phyloP scores from a whole-genome alignment of 2,888 invertebrate genomes.

The Lepidocyrtinus sp. region DNA sequence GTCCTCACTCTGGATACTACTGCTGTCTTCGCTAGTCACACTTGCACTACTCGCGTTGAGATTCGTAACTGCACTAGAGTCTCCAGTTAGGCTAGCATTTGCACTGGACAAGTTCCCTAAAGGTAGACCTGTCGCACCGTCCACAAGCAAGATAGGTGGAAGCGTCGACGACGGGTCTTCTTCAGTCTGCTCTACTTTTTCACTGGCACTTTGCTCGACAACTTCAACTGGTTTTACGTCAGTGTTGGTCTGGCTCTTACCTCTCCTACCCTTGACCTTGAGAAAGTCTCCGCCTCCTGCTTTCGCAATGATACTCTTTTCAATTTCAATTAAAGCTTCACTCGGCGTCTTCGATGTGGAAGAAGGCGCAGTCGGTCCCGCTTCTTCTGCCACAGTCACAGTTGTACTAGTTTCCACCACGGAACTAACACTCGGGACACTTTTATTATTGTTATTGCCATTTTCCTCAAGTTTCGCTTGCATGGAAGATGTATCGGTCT shows the following conservation, averaged over 20 bases:
- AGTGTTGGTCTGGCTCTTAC: not conserved
- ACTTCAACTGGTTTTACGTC: not conserved
- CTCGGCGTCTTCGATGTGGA: not conserved
- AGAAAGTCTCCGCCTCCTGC: conserved; percentile 5
- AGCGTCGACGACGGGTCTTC: not conserved
- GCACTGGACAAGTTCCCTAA: conserved; percentile 11
- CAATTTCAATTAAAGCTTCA: conserved; percentile 32
- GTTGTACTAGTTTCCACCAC: not conserved
- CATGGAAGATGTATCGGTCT: not conserved
- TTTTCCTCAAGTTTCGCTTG: not conserved
- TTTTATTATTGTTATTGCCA: conserved; percentile 1
- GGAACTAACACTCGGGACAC: not conserved
- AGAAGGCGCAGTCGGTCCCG: not conserved
- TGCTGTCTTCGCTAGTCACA: conserved; percentile 25
- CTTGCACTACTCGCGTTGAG: conserved; percentile 5
- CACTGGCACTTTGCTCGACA: not conserved
- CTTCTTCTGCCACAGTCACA: conserved; percentile 8
- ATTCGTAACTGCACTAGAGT: not conserved
- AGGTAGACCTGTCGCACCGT: conserved; percentile 42
- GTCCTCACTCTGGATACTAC: conserved; percentile 22
- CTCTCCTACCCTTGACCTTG: conserved; percentile 19
- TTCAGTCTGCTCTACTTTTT: conserved; percentile 13
- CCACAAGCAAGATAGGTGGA: conserved; percentile 38
- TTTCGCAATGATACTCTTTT: conserved; percentile 37
- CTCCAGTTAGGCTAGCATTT: not conserved